Evolutionary conservation across 2,888 invertebrate genomes (phyloP).

Genomic region (Tipula vernalis): DNA sequence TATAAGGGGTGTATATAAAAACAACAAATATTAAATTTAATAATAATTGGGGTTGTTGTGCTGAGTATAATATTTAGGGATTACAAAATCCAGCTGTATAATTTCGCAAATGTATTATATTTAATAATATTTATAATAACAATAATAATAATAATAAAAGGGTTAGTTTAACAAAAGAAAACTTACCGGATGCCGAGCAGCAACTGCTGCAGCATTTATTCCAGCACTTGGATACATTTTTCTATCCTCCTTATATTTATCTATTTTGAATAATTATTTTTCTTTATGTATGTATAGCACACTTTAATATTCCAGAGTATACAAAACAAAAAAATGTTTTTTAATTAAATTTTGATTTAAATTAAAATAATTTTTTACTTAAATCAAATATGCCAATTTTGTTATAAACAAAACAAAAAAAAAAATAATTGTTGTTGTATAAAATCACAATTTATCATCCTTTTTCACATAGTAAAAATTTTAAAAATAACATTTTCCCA

Average conservation of each 20-base stretch:
- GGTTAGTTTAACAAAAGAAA: neutral
- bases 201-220: constrained; percentile 67
- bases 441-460: neutral
- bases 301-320: neutral
- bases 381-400: neutral
- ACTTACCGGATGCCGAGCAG: constrained; percentile 78
- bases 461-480: neutral
- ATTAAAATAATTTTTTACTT: neutral
- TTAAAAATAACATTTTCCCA: constrained; percentile 4
- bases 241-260: neutral
- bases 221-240: constrained; percentile 73
- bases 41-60: neutral
- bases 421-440: neutral
- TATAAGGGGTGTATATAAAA: neutral
- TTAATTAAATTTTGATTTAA: neutral
- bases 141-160: neutral
- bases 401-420: neutral
- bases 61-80: neutral
- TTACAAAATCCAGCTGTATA: neutral
- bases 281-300: neutral
- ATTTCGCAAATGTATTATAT: neutral
- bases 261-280: neutral
- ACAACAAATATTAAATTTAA: neutral
- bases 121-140: neutral
- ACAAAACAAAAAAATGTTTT: neutral